Evolutionary conservation across 2,888 invertebrate genomes (phyloP), one percentile per base, ranked within the genome.

Genomic region (Spodoptera littoralis): DNA sequence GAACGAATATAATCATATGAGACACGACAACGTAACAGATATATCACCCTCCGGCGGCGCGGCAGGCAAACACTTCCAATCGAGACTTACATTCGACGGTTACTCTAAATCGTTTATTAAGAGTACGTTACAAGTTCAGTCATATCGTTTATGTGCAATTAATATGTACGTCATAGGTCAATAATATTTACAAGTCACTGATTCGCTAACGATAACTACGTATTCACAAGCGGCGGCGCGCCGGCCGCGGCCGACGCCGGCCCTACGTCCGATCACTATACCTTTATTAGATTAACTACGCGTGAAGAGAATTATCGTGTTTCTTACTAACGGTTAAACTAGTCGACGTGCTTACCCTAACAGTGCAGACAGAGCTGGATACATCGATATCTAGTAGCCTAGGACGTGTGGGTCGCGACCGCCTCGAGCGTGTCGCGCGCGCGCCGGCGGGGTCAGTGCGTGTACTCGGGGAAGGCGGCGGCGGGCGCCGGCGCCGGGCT

Each of bases 401-500:
- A 52, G 48, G 58, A 47, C 60, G 71, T 65, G 86, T 41, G 70
- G 54, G 36, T 36, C 60, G 27, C 27, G 27, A 27, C 27, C 27
- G 27, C 27, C 27, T 27, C 27, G 73, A 57, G 73, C 90, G 87
- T 90, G 27, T 27, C 27, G 27, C 27, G 27, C 62, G 76, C 67
- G 89, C 95, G 71, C 57, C 55, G 70, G 58, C 72, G 46, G 91
- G 89, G 78, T 73, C 76, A 71, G 76, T 65, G 76, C 90, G 86
- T 73, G 74, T 77, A 69, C 90, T 71, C 73, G 77, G 76, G 90
- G 96, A 61, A 60, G 67, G 68, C 71, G 71, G 56, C 64, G 84
- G 93, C 95, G 96, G 94, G 95, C 95, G 86, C 75, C 79, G 86
- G 84, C 77, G 83, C 82, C 65, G 86, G 86, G 84, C 88, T 92